Evolutionary conservation across 1,140 invertebrate species (phyloP).

Genomic region (Drosophila ironensis): DNA sequence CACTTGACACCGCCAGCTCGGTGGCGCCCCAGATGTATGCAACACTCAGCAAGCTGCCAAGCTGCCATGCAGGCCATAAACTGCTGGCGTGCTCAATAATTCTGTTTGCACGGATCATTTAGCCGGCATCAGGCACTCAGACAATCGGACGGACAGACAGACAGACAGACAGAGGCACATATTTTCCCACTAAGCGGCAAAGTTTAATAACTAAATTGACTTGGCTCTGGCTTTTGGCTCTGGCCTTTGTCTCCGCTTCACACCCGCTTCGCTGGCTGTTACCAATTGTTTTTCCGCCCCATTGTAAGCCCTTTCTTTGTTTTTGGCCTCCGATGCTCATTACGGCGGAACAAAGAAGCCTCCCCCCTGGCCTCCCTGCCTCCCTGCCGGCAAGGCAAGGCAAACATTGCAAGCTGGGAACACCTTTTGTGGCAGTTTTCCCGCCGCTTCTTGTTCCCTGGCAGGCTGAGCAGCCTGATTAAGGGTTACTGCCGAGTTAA

Average conservation of each 20-base stretch:
- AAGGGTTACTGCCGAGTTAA: conserved; percentile 35
- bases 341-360: conserved; percentile 12
- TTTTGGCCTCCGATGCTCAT: conserved; percentile 13
- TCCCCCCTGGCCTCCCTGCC: no score
- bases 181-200: conserved; percentile 19
- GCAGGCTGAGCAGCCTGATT: conserved; percentile 23
- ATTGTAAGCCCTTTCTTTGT: conserved; percentile 27
- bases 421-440: conserved; percentile 40
- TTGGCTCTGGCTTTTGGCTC: background rate
- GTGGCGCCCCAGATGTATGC: conserved; percentile 19
- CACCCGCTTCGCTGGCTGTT: background rate
- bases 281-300: conserved; percentile 4
- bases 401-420: conserved; percentile 28
- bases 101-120: conserved; percentile 41
- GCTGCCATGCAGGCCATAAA: conserved; percentile 7
- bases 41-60: conserved; percentile 11
- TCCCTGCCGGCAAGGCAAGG: no score
- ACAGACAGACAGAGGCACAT: background rate
- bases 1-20: conserved; percentile 52
- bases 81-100: conserved; percentile 38
- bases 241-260: conserved; percentile 20
- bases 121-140: background rate
- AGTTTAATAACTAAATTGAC: conserved; percentile 38
- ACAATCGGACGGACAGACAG: no score
- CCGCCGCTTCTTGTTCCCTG: conserved; percentile 7